Conservation (phyloP, 2,888 invertebrate species). For the Rhaphigaster nebulosa region DNA sequence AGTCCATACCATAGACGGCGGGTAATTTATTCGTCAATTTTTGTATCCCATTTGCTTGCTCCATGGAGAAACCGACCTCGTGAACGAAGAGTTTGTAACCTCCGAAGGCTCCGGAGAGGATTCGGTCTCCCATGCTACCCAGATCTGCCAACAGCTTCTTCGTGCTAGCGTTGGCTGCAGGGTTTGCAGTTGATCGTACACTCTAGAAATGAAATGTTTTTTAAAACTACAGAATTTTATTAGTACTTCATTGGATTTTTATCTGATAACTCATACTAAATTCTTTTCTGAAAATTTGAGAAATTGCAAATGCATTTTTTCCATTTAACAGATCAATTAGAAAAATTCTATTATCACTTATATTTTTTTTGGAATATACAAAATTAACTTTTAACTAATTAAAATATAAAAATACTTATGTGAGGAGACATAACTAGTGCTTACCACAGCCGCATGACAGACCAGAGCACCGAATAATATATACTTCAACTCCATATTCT, state of each 20-base stretch:
- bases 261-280: no score
- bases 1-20: slow-evolving; percentile 14
- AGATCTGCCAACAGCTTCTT: neutral
- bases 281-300: no score
- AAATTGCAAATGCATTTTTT: no score
- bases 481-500: slow-evolving; percentile 2
- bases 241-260: no score
- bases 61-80: slow-evolving; percentile 16
- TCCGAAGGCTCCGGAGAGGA: neutral
- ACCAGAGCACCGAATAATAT: neutral
- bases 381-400: no score
- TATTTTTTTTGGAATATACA: no score
- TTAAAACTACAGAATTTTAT: no score
- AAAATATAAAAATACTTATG: neutral
- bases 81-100: neutral
- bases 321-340: no score
- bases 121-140: neutral
- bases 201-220: slow-evolving; percentile 23
- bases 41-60: neutral
- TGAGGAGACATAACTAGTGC: neutral
- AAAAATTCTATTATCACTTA: no score
- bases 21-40: neutral
- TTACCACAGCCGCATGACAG: neutral
- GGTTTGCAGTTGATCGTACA: slow-evolving; percentile 70
- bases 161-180: neutral